Evolutionary conservation across 92 coral and sea anemone species (phyloP).

Genomic region (Actinernus sp.): DNA sequence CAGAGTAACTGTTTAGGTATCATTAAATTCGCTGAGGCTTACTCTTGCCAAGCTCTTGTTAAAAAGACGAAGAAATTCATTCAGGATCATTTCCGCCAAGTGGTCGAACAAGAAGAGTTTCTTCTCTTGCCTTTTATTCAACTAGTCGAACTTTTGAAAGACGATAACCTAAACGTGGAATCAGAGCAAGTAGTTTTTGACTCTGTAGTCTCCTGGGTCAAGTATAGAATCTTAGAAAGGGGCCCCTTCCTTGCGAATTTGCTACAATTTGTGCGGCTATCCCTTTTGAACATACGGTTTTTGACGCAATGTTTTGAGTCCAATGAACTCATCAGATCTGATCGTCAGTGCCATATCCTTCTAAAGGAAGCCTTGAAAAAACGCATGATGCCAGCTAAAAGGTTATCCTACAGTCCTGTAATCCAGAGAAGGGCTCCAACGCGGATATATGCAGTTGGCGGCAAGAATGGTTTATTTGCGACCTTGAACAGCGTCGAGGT

Average conservation of each 20-base stretch:
- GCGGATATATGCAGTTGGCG: slow-evolving; percentile 88
- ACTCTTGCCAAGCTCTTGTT: slow-evolving; percentile 72
- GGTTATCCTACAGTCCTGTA: slow-evolving; percentile 39
- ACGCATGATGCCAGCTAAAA: slow-evolving; percentile 65
- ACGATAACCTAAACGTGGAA: slow-evolving; percentile 83
- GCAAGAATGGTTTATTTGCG: slow-evolving; percentile 93
- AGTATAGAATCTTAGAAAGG: slow-evolving; percentile 65
- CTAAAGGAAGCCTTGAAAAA: slow-evolving; percentile 75
- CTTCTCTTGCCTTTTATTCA: slow-evolving; percentile 57
- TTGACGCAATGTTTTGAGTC: slow-evolving; percentile 72
- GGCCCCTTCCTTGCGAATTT: slow-evolving; percentile 64
- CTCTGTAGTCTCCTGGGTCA: slow-evolving; percentile 84
- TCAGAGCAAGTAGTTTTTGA: slow-evolving; percentile 90
- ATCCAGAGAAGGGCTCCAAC: slow-evolving; percentile 63
- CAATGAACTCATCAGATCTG: slow-evolving; percentile 75
- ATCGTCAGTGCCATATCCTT: slow-evolving; percentile 69
- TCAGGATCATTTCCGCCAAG: slow-evolving; percentile 80
- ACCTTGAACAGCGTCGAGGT: slow-evolving; percentile 87
- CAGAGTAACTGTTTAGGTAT: slow-evolving; percentile 88
- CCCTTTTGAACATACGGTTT: slow-evolving; percentile 68
- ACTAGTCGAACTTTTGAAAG: slow-evolving; percentile 72
- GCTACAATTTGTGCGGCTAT: slow-evolving; percentile 76
- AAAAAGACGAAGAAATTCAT: slow-evolving; percentile 70
- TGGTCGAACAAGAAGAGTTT: slow-evolving; percentile 82
- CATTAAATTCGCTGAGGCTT: slow-evolving; percentile 84